A percentile compares a stretch with the other conserved stretches of the same genome.
These are phyloP conservation scores for Cepphus grylle DNA, from an alignment of 2,113 vertebrate genomes.

Conservation along the genomic window DNA sequence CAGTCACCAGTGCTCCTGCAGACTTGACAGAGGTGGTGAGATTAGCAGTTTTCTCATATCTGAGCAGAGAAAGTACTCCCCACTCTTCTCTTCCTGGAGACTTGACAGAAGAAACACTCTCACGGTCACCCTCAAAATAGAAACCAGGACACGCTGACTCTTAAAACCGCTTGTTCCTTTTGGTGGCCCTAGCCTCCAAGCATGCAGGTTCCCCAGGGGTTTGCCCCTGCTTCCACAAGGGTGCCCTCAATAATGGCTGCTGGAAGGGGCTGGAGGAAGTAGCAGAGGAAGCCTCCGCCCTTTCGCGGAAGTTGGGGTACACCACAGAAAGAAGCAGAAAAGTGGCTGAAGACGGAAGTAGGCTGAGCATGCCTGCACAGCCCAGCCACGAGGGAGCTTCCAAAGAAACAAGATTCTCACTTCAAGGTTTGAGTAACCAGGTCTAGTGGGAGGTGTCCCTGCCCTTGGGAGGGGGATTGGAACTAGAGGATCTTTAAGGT, in stretches of 20 bases:
- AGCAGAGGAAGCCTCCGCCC: background rate
- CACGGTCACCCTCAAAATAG: background rate
- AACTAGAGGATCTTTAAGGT: background rate
- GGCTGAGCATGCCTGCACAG: background rate
- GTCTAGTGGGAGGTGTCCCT: background rate
- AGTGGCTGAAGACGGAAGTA: background rate
- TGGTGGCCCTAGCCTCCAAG: background rate
- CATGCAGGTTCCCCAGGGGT: background rate
- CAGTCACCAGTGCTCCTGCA: background rate
- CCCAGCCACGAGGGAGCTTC: background rate
- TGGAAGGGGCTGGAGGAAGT: background rate
- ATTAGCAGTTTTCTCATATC: background rate
- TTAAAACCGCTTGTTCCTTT: background rate
- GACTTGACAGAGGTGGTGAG: background rate
- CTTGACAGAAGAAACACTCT: background rate
- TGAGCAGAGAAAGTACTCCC: background rate
- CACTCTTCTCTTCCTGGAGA: background rate
- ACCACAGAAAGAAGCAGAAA: background rate
- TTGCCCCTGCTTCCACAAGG: background rate
- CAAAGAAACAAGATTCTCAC: background rate
- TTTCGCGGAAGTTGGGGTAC: background rate
- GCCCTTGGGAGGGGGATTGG: background rate
- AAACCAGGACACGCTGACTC: background rate
- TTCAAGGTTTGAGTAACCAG: background rate
- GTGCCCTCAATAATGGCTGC: accelerated